Percentiles rank a stretch among this genome's conserved stretches.
Conservation (phyloP, 2,113 vertebrate species). For the Dendropsophus ebraccatus region DNA sequence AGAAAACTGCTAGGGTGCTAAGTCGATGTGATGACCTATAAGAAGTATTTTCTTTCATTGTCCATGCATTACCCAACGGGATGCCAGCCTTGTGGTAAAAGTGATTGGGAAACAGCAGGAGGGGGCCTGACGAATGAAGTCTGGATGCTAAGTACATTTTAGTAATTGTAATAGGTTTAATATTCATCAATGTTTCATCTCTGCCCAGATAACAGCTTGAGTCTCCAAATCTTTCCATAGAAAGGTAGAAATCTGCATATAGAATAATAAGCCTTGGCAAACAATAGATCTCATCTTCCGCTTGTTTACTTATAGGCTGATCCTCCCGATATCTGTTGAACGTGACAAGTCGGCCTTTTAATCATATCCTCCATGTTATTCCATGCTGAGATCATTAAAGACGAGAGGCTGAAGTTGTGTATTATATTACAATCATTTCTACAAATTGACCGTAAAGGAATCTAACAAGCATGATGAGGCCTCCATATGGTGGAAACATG, state of each 20-base stretch:
- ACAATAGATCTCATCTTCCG: not conserved
- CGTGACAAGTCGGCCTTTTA: not conserved
- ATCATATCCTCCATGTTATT: not conserved
- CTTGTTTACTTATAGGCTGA: not conserved
- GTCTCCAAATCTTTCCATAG: not conserved
- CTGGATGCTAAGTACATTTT: not conserved
- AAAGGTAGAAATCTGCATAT: not conserved
- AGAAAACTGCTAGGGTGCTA: too few species aligned
- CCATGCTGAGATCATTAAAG: not conserved
- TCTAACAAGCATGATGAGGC: not conserved
- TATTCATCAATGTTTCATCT: not conserved
- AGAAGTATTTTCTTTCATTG: too few species aligned
- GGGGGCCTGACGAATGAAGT: not conserved
- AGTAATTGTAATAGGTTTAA: not conserved
- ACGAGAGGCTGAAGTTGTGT: not conserved
- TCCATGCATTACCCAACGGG: too few species aligned
- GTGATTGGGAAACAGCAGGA: not conserved
- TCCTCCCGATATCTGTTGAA: not conserved
- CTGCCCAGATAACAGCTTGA: not conserved
- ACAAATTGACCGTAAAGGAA: conserved; percentile 1
- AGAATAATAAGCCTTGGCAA: not conserved
- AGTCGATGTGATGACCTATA: too few species aligned
- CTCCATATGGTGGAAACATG: not conserved
- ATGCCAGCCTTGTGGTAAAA: too few species aligned
- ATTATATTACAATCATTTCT: not conserved